phyloP scores from a whole-genome alignment of 2,797 vertebrate species.

The Strix occidentalis region DNA sequence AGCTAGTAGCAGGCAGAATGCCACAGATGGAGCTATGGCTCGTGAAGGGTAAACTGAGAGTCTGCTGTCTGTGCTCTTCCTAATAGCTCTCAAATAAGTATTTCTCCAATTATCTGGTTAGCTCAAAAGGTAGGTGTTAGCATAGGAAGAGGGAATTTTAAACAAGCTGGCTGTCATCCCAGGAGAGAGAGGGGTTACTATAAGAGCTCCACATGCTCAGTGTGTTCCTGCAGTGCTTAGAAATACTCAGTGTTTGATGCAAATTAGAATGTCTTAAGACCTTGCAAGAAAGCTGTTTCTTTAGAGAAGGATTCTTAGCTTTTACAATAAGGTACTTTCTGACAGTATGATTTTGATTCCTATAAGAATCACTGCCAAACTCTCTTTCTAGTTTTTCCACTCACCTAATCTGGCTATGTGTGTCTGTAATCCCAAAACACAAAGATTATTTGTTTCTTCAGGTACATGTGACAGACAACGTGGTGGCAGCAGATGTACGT shows the following conservation, averaged over 20 bases:
- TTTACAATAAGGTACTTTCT: background rate
- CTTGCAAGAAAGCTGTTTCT: background rate
- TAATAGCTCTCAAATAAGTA: fast-evolving
- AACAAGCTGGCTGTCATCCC: background rate
- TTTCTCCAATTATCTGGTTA: background rate
- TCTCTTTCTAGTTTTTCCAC: background rate
- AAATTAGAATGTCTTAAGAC: background rate
- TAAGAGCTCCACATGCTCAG: background rate
- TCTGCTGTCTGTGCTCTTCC: background rate
- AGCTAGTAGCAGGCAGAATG: background rate
- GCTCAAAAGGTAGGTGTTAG: background rate
- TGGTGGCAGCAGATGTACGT: fast-evolving
- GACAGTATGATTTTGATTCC: background rate
- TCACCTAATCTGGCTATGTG: fast-evolving
- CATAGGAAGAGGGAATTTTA: background rate
- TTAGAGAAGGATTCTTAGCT: background rate
- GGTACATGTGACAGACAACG: background rate
- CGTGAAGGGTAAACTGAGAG: background rate
- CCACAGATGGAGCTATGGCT: background rate
- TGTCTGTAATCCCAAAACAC: background rate
- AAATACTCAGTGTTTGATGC: background rate
- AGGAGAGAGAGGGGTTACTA: background rate
- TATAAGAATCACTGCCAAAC: background rate
- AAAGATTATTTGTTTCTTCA: background rate
- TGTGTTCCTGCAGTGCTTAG: background rate